Evolutionary conservation across 2,797 vertebrate genomes (phyloP).

Genomic region (Coluber constrictor): DNA sequence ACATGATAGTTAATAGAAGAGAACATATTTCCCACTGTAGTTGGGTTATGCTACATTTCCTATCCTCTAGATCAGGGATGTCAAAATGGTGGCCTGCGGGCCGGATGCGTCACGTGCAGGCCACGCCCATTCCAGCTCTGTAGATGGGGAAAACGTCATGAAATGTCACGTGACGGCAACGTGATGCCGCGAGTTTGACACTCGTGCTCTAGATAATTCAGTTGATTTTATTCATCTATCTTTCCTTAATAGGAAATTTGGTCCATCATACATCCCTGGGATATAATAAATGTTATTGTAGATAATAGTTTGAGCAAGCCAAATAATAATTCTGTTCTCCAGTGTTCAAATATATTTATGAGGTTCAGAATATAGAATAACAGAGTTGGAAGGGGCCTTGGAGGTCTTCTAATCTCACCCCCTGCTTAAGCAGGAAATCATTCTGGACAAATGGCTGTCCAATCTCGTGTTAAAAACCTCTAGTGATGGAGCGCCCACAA

Average conservation of each 20-base stretch:
- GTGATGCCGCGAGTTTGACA: too few species aligned
- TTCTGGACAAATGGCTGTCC: neutral
- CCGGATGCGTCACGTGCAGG: neutral
- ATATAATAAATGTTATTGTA: neutral
- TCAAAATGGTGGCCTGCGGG: neutral
- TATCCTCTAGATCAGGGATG: neutral
- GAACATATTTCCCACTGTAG: neutral
- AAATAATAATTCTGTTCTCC: neutral
- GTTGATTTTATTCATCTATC: neutral
- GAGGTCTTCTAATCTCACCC: neutral
- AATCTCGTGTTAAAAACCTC: neutral
- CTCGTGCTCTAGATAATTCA: neutral
- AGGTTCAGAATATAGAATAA: neutral
- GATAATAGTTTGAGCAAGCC: neutral
- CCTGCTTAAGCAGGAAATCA: neutral
- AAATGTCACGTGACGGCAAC: rapidly evolving
- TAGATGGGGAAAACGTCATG: neutral
- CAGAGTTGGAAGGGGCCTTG: neutral
- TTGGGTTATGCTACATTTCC: neutral
- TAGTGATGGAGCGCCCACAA: neutral
- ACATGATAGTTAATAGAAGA: neutral
- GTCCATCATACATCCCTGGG: neutral
- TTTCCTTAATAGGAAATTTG: neutral
- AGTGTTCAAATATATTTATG: neutral
- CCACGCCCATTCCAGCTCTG: neutral